Evolutionary conservation across 2,113 vertebrate genomes (phyloP).

Genomic region (Gnathonemus echidnorhynchus): DNA sequence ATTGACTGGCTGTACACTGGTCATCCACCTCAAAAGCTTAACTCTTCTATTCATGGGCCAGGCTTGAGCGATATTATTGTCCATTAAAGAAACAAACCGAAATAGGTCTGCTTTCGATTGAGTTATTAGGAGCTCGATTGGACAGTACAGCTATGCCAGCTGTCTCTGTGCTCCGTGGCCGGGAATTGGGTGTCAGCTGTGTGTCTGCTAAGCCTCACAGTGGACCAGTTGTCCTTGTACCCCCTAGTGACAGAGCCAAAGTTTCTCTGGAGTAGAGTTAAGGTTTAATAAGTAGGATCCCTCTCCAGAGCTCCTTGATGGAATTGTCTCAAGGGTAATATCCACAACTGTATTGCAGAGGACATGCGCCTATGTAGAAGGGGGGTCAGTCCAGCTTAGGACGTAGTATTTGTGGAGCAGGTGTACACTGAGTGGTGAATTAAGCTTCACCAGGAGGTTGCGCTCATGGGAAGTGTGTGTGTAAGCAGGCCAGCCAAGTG

Average conservation of each 20-base stretch:
- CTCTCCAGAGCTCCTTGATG: not conserved
- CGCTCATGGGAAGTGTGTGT: not conserved
- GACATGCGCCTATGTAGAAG: not conserved
- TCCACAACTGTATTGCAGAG: not conserved
- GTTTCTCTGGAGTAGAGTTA: not conserved
- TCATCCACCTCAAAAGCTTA: not conserved
- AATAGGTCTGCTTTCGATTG: not conserved
- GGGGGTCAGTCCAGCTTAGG: not conserved
- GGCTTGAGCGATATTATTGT: not conserved
- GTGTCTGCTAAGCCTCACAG: not conserved
- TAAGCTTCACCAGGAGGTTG: not conserved
- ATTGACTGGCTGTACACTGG: not conserved
- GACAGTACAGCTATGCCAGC: not conserved
- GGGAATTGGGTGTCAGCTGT: not conserved
- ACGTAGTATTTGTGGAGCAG: not conserved
- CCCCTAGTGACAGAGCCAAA: not conserved
- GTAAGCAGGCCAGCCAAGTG: not conserved
- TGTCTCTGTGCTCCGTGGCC: not conserved
- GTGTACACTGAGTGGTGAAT: not conserved
- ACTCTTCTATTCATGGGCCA: not conserved
- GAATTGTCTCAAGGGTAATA: not conserved
- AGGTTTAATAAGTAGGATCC: not conserved
- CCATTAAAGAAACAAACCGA: not conserved
- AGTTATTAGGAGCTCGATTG: not conserved
- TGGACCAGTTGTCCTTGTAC: not conserved